Conservation (phyloP, 1,140 invertebrate genomes). For the Maconellicoccus hirsutus region DNA sequence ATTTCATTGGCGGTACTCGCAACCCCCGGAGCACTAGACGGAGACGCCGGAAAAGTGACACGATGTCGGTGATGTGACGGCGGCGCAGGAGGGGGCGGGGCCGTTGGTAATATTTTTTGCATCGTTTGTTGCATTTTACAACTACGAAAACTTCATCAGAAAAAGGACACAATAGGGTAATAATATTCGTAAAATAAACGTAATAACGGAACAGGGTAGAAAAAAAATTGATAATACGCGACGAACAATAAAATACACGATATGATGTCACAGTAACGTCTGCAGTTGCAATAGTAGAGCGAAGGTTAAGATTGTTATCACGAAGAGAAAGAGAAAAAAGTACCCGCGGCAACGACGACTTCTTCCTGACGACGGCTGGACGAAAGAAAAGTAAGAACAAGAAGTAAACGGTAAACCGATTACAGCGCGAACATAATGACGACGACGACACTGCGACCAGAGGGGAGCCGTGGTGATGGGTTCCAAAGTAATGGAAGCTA, state of each 20-base stretch:
- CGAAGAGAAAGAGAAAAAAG: conserved; percentile 14
- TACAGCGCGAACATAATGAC: conserved; percentile 1
- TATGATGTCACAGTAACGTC: conserved; percentile 13
- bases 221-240: background rate
- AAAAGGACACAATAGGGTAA: background rate
- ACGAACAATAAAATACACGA: background rate
- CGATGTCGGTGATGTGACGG: conserved; percentile 6
- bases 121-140: conserved; percentile 7
- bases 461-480: conserved; percentile 1
- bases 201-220: background rate
- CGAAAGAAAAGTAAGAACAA: conserved; percentile 12
- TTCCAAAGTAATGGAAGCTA: background rate
- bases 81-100: background rate
- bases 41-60: background rate
- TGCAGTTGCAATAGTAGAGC: conserved; percentile 13
- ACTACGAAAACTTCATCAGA: background rate
- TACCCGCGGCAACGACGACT: background rate
- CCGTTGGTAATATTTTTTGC: conserved; percentile 14
- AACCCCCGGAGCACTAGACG: background rate
- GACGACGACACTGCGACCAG: conserved; percentile 4
- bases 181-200: background rate
- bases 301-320: conserved; percentile 19
- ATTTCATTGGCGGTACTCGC: conserved; percentile 36
- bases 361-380: background rate
- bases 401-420: conserved; percentile 5